phyloP scores from a whole-genome alignment of 2,888 invertebrate species.

The Heliconius ismenius region DNA sequence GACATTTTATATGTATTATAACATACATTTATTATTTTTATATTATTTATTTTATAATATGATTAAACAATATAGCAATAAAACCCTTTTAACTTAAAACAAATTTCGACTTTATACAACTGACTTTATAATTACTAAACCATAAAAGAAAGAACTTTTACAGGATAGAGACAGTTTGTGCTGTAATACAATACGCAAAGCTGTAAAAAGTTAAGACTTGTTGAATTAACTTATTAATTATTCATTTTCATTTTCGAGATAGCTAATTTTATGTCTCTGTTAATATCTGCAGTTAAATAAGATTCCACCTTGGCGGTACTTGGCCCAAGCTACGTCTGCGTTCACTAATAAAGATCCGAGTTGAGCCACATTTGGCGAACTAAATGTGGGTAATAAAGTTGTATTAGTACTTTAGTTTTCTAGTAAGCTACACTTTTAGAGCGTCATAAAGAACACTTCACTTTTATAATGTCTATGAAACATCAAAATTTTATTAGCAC shows the following conservation, averaged over 20 bases:
- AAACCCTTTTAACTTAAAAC: neutral
- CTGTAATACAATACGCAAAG: constrained; percentile 54
- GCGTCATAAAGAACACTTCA: constrained; percentile 13
- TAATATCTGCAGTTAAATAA: constrained; percentile 55
- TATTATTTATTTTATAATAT: no score
- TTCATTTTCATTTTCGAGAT: constrained; percentile 73
- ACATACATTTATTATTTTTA: neutral
- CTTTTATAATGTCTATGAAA: constrained; percentile 16
- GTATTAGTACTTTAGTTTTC: constrained; percentile 28
- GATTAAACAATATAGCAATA: no score
- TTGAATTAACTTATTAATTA: constrained; percentile 70
- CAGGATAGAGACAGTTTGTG: constrained; percentile 7
- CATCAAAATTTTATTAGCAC: neutral
- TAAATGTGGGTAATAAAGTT: constrained; percentile 33
- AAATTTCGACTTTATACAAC: neutral
- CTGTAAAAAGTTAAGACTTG: constrained; percentile 71
- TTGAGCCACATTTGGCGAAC: constrained; percentile 8
- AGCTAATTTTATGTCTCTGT: constrained; percentile 59
- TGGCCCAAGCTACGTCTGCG: neutral
- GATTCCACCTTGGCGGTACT: constrained; percentile 47
- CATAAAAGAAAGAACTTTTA: constrained; percentile 1
- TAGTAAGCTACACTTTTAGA: neutral
- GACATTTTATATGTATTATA: neutral
- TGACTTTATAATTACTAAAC: neutral
- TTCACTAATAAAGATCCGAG: constrained; percentile 1